A percentile compares a stretch with the other conserved stretches of the same genome.
phyloP scores from a whole-genome alignment of 2,797 vertebrate species.

The Pygocentrus nattereri region DNA sequence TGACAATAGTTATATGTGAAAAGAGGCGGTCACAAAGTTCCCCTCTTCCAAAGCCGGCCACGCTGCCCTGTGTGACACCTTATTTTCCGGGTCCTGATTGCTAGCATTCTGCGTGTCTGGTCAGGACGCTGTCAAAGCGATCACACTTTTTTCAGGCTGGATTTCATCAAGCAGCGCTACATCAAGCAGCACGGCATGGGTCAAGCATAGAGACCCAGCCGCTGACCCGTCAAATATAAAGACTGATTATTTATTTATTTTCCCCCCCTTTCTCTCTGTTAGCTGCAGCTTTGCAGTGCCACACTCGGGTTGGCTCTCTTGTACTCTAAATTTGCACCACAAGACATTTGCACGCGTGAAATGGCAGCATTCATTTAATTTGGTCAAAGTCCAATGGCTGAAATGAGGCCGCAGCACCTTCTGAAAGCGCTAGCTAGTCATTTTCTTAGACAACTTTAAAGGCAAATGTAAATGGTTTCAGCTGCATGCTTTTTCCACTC shows the following conservation, averaged over 20 bases:
- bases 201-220: slow-evolving; percentile 7
- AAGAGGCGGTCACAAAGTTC: background rate
- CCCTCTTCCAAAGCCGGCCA: background rate
- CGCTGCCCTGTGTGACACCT: background rate
- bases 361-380: too few species aligned
- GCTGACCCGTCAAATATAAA: slow-evolving; percentile 38
- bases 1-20: background rate
- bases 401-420: too few species aligned
- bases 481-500: too few species aligned
- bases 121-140: slow-evolving; percentile 22
- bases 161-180: slow-evolving; percentile 37
- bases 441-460: too few species aligned
- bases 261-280: background rate
- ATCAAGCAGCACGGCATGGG: slow-evolving; percentile 11
- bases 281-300: background rate
- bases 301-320: background rate
- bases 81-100: slow-evolving; percentile 11
- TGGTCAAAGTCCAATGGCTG: too few species aligned
- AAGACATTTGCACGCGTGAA: too few species aligned
- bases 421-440: too few species aligned
- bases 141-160: slow-evolving; percentile 14
- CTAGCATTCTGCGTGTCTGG: background rate
- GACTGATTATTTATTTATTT: background rate
- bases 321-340: too few species aligned
- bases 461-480: too few species aligned